A percentile compares a stretch with the other conserved stretches of the same genome.
phyloP scores from a whole-genome alignment of 2,797 vertebrate species.

The Brachyalestes nurse region DNA sequence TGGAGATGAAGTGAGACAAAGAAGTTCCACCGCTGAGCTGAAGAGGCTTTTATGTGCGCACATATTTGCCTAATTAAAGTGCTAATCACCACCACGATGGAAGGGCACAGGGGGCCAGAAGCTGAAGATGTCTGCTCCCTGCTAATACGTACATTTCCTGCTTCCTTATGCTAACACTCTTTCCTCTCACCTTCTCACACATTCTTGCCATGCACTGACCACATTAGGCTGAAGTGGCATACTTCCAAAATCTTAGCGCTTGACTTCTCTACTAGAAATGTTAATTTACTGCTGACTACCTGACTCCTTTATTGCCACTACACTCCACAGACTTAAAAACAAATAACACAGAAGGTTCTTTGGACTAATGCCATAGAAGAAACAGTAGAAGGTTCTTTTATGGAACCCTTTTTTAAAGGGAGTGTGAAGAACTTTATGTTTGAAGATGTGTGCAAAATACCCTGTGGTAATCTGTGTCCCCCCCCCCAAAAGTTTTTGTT shows the following conservation, averaged over 20 bases:
- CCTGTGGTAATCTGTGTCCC: too few species aligned
- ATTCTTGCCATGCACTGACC: background rate
- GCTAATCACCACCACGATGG: constrained; percentile 9
- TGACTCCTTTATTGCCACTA: background rate
- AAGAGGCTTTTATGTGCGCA: constrained; percentile 1
- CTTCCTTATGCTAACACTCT: constrained; percentile 10
- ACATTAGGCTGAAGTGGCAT: background rate
- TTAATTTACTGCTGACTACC: background rate
- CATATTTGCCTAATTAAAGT: constrained; percentile 27
- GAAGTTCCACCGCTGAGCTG: constrained; percentile 4
- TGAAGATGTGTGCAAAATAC: too few species aligned
- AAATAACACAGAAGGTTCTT: background rate
- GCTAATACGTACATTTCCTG: constrained; percentile 8
- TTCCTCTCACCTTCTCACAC: background rate
- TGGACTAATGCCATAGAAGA: too few species aligned
- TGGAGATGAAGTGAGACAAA: constrained; percentile 21
- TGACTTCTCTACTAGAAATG: constrained; percentile 2
- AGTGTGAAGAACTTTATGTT: too few species aligned
- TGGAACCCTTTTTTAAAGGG: too few species aligned
- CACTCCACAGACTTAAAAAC: background rate
- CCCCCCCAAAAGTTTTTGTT: too few species aligned
- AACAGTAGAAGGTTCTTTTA: too few species aligned
- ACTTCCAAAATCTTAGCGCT: background rate
- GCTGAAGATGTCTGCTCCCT: constrained; percentile 11
- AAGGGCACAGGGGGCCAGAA: constrained; percentile 25